A percentile compares a stretch with the other conserved stretches of the same genome.
phyloP scores from a whole-genome alignment of 2,113 vertebrate species.

The Emberiza fucata region DNA sequence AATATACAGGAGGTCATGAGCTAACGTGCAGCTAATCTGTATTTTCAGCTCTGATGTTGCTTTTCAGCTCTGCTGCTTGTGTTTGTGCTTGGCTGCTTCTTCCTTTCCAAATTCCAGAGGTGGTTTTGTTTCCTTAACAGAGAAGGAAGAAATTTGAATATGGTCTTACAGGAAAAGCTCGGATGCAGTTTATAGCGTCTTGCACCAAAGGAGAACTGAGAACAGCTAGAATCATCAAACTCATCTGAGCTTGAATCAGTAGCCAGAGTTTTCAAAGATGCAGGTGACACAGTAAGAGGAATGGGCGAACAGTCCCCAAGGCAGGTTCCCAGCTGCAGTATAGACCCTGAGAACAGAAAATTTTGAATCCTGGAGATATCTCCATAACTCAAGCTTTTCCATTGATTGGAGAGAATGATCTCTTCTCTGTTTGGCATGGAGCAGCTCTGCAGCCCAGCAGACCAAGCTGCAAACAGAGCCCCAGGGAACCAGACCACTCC shows the following conservation, averaged over 20 bases:
- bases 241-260: neutral
- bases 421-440: neutral
- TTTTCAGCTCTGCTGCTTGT: neutral
- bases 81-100: neutral
- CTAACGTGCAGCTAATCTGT: neutral
- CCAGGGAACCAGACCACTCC: neutral
- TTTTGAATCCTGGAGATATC: neutral
- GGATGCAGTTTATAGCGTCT: neutral
- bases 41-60: neutral
- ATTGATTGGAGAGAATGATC: accelerated
- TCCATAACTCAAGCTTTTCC: neutral
- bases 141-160: neutral
- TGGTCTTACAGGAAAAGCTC: neutral
- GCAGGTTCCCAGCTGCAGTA: neutral
- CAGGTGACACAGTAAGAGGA: neutral
- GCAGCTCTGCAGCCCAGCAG: neutral
- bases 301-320: neutral
- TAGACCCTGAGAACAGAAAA: neutral
- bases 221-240: neutral
- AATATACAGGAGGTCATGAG: neutral
- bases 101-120: neutral
- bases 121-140: neutral
- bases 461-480: neutral
- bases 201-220: neutral
- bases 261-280: neutral